phyloP scores from a whole-genome alignment of 1,140 invertebrate species.

The Stegodyphus mimosarum region DNA sequence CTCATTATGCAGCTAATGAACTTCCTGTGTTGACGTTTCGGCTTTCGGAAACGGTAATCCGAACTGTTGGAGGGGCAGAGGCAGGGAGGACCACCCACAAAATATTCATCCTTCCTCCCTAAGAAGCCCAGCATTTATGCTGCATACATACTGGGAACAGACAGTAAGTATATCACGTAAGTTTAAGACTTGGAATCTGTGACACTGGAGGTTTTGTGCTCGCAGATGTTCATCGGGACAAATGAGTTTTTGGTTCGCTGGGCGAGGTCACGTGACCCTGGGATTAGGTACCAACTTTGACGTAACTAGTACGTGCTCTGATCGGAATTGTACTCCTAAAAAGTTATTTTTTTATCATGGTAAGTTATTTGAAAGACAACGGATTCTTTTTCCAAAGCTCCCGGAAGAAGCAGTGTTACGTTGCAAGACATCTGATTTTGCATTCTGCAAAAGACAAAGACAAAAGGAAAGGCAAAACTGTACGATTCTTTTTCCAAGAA shows the following conservation, averaged over 20 bases:
- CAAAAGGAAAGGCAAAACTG: no score
- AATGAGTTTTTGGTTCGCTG: slow-evolving; percentile 26
- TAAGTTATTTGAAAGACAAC: neutral
- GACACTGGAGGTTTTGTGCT: slow-evolving; percentile 23
- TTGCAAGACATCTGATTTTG: no score
- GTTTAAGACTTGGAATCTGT: no score
- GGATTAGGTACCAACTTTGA: no score
- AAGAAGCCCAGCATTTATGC: slow-evolving; percentile 28
- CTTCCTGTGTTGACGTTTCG: slow-evolving; percentile 50
- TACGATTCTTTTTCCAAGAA: no score
- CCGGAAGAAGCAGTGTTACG: neutral
- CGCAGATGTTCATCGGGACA: slow-evolving; percentile 20
- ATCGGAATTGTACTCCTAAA: neutral
- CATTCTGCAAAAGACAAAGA: no score
- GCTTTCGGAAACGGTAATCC: slow-evolving; percentile 20
- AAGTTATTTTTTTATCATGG: neutral
- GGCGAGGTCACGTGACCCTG: neutral
- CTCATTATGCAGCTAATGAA: slow-evolving; percentile 48
- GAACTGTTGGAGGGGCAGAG: neutral
- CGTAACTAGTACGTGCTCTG: no score
- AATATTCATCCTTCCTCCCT: slow-evolving; percentile 10
- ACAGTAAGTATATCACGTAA: no score
- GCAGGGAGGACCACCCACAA: slow-evolving; percentile 15
- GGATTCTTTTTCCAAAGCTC: neutral
- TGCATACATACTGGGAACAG: neutral